These are phyloP conservation scores for Mongoloraphidia duomilia DNA, from an alignment of 2,888 invertebrate genomes.

Conservation along the genomic window DNA sequence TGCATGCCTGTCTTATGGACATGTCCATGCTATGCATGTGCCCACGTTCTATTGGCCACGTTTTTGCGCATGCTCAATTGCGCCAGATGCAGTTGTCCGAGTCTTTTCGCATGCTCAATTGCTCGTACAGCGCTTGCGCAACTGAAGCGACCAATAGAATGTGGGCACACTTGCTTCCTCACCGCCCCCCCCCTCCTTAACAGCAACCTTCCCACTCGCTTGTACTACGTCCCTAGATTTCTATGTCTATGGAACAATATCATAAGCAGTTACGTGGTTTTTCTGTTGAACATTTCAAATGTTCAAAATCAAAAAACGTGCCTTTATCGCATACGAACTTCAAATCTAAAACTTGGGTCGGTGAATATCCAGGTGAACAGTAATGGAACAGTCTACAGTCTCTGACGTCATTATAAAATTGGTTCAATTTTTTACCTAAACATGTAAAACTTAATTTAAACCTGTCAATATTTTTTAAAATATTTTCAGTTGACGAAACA, in stretches of 20 bases:
- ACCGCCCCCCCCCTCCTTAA: too few species aligned
- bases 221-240: too few species aligned
- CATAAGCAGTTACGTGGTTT: constrained; percentile 26
- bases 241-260: constrained; percentile 3
- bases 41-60: too few species aligned
- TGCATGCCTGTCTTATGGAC: too few species aligned
- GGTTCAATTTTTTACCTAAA: constrained; percentile 35
- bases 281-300: constrained; percentile 33
- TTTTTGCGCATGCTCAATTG: too few species aligned
- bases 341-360: constrained; percentile 39
- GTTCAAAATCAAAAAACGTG: constrained; percentile 37
- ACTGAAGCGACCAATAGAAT: too few species aligned
- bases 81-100: too few species aligned
- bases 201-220: too few species aligned
- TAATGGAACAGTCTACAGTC: constrained; percentile 45
- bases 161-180: too few species aligned
- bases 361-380: constrained; percentile 41
- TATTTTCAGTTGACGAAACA: constrained; percentile 8
- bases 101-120: too few species aligned
- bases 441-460: constrained; percentile 34
- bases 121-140: too few species aligned
- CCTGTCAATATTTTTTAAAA: constrained; percentile 11
- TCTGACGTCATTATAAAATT: constrained; percentile 40
- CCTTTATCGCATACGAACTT: constrained; percentile 43
- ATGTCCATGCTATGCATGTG: too few species aligned